Percentiles rank a stretch among this genome's conserved stretches.
These are phyloP conservation scores for Antennarius striatus DNA, from an alignment of 2,113 vertebrate genomes.

Conservation along the genomic window DNA sequence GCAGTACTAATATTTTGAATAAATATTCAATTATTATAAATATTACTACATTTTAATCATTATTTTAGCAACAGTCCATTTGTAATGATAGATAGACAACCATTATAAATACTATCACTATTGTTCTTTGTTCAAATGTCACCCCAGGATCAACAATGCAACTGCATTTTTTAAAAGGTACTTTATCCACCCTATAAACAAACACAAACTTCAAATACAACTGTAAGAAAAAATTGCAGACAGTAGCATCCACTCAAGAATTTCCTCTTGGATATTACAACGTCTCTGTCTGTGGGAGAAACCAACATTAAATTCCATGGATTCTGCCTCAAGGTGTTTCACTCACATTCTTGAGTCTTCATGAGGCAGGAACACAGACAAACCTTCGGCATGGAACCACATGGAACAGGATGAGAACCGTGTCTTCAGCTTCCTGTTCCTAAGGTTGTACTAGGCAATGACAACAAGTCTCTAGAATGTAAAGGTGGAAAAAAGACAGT, in stretches of 20 bases:
- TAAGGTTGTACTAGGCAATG: not conserved
- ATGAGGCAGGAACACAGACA: constrained; percentile 5
- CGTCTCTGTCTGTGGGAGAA: not conserved
- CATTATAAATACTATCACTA: no score
- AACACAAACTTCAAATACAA: not conserved
- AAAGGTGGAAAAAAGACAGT: not conserved
- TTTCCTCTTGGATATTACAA: constrained; percentile 2
- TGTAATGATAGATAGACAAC: no score
- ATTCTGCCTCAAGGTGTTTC: constrained; percentile 8
- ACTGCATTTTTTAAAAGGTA: no score
- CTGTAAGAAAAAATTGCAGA: not conserved
- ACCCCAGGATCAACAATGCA: no score
- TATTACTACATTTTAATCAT: no score
- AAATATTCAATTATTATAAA: no score
- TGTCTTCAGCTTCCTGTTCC: not conserved
- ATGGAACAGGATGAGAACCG: not conserved
- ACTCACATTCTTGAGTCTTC: constrained; percentile 36
- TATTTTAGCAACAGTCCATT: no score
- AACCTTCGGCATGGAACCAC: constrained; percentile 13
- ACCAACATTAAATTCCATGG: constrained; percentile 18
- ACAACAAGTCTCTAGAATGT: not conserved
- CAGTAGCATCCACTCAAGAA: not conserved
- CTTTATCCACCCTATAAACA: no score
- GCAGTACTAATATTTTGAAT: no score
- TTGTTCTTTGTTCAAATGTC: no score